Conservation (phyloP, 2,113 vertebrate species). For the Chaetops frenatus region DNA sequence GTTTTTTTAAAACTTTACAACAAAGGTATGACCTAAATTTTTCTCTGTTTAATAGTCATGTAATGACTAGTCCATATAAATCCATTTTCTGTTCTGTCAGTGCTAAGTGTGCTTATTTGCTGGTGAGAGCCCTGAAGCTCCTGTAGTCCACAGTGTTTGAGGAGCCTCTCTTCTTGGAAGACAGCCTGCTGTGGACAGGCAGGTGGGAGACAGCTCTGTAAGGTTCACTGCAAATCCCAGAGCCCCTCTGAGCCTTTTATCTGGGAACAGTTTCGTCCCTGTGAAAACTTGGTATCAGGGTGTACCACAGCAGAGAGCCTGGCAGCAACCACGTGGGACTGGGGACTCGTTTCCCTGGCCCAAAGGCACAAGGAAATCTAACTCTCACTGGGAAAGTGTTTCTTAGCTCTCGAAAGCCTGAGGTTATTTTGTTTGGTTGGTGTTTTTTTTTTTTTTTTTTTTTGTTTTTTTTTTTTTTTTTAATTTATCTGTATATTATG, state of each 20-base stretch:
- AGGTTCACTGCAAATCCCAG: background rate
- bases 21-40: background rate
- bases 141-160: background rate
- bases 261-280: background rate
- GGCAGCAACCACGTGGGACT: background rate
- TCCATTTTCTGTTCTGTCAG: background rate
- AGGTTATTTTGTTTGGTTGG: background rate
- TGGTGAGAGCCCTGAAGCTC: background rate
- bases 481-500: background rate
- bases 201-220: background rate
- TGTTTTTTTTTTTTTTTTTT: too few species aligned
- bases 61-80: background rate
- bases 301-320: background rate
- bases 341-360: background rate
- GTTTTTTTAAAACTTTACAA: background rate
- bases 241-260: background rate
- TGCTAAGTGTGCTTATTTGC: background rate
- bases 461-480: background rate
- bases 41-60: background rate
- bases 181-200: background rate
- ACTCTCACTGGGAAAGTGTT: background rate
- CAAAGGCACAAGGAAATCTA: background rate
- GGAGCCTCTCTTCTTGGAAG: background rate
- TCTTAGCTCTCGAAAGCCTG: background rate
- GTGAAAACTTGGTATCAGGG: fast-evolving